These are phyloP conservation scores for Acleris sparsana DNA, from an alignment of 2,888 invertebrate genomes.

Conservation along the genomic window DNA sequence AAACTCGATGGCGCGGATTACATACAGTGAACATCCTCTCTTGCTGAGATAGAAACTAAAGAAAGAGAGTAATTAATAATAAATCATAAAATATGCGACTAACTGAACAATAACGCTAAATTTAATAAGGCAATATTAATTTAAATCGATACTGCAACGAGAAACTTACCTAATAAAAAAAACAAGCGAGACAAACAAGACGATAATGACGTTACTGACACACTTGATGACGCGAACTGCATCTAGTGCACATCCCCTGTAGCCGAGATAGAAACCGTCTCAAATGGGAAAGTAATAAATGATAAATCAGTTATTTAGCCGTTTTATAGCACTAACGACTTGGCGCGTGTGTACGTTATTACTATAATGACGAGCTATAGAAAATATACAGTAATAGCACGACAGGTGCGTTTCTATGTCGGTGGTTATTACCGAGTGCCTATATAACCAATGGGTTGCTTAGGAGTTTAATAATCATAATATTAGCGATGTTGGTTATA, in stretches of 20 bases:
- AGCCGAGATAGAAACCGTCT: slow-evolving; percentile 12
- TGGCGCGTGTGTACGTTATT: slow-evolving; percentile 64
- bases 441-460: slow-evolving; percentile 6
- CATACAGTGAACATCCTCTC: slow-evolving; percentile 10
- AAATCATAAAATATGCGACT: slow-evolving; percentile 22
- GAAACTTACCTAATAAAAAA: no score
- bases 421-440: slow-evolving; percentile 50
- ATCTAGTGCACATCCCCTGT: slow-evolving; percentile 17
- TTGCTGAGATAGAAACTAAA: slow-evolving; percentile 11
- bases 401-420: slow-evolving; percentile 58
- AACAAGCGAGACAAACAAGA: slow-evolving; percentile 1
- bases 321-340: slow-evolving; percentile 44
- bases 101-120: no score
- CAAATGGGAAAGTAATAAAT: slow-evolving; percentile 20
- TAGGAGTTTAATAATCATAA: slow-evolving; percentile 6
- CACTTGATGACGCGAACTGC: slow-evolving; percentile 11
- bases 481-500: not conserved
- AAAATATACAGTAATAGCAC: slow-evolving; percentile 62
- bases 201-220: slow-evolving; percentile 16
- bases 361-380: slow-evolving; percentile 66
- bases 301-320: slow-evolving; percentile 41
- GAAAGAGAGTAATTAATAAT: slow-evolving; percentile 16
- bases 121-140: no score
- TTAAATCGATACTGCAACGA: no score
- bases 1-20: slow-evolving; percentile 2